Conservation (phyloP, 35 echinoderm and acorn worm genomes). For the Heliocidaris erythrogramma region DNA sequence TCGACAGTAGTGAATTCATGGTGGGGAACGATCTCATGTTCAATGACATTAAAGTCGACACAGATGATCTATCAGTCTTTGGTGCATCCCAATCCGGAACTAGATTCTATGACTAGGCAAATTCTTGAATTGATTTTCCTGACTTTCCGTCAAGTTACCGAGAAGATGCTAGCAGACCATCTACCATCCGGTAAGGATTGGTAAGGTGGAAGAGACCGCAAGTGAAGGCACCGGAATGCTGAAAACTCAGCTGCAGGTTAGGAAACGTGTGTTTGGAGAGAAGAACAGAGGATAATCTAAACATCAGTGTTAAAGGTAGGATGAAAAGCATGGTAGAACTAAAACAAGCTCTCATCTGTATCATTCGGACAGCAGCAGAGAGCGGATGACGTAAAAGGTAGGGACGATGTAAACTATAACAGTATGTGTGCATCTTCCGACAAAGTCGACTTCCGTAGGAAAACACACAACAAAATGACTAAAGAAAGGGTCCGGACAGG, state of each 20-base stretch:
- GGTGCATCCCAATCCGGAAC: neutral
- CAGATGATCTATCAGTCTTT: slow-evolving; percentile 24
- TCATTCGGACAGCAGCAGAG: neutral
- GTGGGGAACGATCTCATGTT: neutral
- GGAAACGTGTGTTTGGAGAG: no score
- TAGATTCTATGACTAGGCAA: slow-evolving; percentile 6
- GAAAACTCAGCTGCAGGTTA: no score
- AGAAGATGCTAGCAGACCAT: slow-evolving; percentile 14
- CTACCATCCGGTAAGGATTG: neutral
- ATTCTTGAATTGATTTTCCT: neutral
- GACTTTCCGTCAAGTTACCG: slow-evolving; percentile 35
- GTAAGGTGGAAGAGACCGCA: neutral
- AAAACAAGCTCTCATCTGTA: no score
- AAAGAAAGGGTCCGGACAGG: neutral
- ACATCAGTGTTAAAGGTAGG: no score
- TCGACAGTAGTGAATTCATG: slow-evolving; percentile 38
- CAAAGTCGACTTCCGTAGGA: neutral
- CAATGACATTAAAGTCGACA: neutral
- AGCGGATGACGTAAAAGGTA: neutral
- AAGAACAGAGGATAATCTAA: no score
- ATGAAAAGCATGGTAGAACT: no score
- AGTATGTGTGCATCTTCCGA: neutral
- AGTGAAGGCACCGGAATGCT: no score
- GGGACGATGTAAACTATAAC: neutral
- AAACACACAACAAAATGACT: neutral